Base-by-base conservation (phyloP, 2,797 vertebrate genomes). In the Garrulus glandarius region DNA sequence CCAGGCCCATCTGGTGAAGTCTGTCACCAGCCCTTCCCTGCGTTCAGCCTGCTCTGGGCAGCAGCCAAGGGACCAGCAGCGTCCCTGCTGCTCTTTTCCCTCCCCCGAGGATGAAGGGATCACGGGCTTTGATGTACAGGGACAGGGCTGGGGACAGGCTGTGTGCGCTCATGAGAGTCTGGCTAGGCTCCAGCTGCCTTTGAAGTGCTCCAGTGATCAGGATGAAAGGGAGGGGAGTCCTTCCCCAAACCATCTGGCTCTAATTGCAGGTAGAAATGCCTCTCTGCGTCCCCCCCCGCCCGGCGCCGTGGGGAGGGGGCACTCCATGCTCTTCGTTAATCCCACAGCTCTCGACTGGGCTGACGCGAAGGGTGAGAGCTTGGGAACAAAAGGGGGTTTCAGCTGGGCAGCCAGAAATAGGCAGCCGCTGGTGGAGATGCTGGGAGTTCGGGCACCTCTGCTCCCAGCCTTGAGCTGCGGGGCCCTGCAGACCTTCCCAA, bases 121-220 rank as follows among this genome's bases (percentile, higher is more conserved):
- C 41, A 8, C 3, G 9, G 89, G 76, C 97, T 97, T 97, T 97
- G 96, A 97, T 97, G 97, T 97, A 56, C 4, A 43, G 95, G 89
- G 89, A 90, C 89, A 92, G 85, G 72, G 87, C 94, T 95, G 85
- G 91, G 86, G 96, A 95, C 86, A 61, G 85, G 92, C 95, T 96
- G 91, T 97, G 97, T 96, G 93, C 7, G 55, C 88, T 97, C 96
- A 96, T 96, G 97, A 97, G 96, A 96, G 95, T 91, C 96, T 93
- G 95, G 93, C 96, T 67, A 14, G 63, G 93, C 95, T 96, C 96
- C 95, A 95, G 72, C 88, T 93, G 89, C 93, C 97, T 98, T 98
- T 98, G 98, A 98, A 98, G 97, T 98, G 93, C 96, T 96, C 94
- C 97, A 97, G 90, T 97, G 95, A 95, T 96, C 97, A 97, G 96